Evolutionary conservation across 2,113 vertebrate species (phyloP), one percentile per base, ranked within the genome.

Genomic region (Hypocryptadius cinnamomeus): DNA sequence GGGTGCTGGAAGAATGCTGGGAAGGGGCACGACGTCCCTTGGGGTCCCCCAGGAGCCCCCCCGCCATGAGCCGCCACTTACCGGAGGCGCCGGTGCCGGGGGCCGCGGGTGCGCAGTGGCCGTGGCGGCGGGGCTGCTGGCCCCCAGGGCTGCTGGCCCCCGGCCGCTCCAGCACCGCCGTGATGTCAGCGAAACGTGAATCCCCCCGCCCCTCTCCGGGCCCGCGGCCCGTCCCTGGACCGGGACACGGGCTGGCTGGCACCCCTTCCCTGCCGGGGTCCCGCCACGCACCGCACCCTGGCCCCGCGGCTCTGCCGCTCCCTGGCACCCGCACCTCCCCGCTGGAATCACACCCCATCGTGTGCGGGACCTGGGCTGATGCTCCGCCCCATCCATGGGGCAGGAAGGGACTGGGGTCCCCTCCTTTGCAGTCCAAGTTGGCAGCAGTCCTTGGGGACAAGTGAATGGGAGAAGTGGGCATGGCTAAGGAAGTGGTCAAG

Each of bases 101-200:
- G 54, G 40, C 70, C 42, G 72, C 15, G n/a, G 86, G 59, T 23
- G 50, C 16, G 47, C 79, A 18, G 79, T 17, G 74, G 47, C 89
- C 68, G 72, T 18, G 79, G 79, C 61, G 15, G n/a, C 37, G 61
- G 51, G 83, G 60, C 93, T 93, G 85, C 77, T 44, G 85, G 85
- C 44, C 77, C 76, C 50, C 60, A 6, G 77, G 85, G 68, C 77
- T 88, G 68, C 68, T 37, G 85, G 89, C 89, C 89, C 92, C 89
- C 63, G 72, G 80, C 93, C 83, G 77, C 93, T 83, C 84, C 72
- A 21, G 35, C 92, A 83, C 91, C 59, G 92, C 89, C 59, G 93
- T 95, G 95, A 96, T 95, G 95, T 96, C 95, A 96, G 93, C 37
- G 89, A 92, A 94, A 94, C 95, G 92, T 86, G 89, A 95, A 64